These are phyloP conservation scores for Hartigia nigra DNA, from an alignment of 2,888 invertebrate genomes.

Conservation along the genomic window DNA sequence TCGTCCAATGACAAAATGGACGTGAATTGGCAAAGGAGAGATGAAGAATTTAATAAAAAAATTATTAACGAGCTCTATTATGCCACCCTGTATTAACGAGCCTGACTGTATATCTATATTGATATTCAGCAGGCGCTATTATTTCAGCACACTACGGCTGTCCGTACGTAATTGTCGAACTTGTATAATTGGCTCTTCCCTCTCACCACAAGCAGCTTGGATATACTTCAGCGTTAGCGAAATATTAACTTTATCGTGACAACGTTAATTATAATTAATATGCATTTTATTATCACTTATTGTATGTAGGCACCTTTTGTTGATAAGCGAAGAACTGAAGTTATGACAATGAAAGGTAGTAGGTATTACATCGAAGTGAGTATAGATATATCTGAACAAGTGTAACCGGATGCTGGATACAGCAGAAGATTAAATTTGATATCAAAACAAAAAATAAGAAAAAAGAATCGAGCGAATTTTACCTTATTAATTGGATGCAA, in stretches of 20 bases:
- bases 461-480: not conserved
- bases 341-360: not conserved
- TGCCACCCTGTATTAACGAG: not conserved
- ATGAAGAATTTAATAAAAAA: not conserved
- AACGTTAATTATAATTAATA: constrained; percentile 32
- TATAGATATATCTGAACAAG: not conserved
- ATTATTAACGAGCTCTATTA: not conserved
- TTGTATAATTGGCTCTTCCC: constrained; percentile 60
- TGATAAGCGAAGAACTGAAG: not conserved
- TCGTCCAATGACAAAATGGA: not conserved
- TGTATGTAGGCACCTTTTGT: constrained; percentile 21
- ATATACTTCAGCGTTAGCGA: constrained; percentile 52
- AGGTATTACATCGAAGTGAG: not conserved
- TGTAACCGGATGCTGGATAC: not conserved
- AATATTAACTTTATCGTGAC: constrained; percentile 42
- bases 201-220: constrained; percentile 62
- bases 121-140: constrained; percentile 4
- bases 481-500: not conserved
- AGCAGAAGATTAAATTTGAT: not conserved
- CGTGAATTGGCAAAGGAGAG: not conserved
- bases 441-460: not conserved
- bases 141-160: constrained; percentile 31
- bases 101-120: constrained; percentile 5
- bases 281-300: constrained; percentile 30
- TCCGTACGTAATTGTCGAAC: constrained; percentile 51